Base-by-base conservation (phyloP, 2,888 invertebrate genomes). In the Cryptus armator region DNA sequence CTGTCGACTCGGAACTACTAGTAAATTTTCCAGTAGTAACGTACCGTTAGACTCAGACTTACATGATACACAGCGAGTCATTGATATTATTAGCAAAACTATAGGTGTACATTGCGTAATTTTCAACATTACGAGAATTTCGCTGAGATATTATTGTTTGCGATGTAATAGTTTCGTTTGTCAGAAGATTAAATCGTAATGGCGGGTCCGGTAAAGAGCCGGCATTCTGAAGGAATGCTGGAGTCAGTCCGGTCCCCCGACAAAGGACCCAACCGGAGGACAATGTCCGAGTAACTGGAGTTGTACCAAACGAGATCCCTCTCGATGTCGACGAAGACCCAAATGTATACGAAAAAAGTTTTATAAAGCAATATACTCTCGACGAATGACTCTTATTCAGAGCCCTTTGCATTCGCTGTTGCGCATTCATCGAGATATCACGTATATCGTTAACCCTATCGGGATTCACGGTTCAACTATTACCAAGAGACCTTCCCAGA, bases 41-140 rank as follows among this genome's bases (percentile, higher is more conserved):
- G 84, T 87, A 88, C 90, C 88, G 90, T 87, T 90, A 88, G 46
- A 75, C 67, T 84, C 71, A 68, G 84, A 90, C 89, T 90, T 89
- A 90, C 90, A 88, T 89, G 87, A 79, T 89, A 90, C 87, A 88
- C 74, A 89, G 81, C 87, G 68, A 79, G 88, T 67, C 81, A 81
- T 56, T 16, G 62, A 70, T 70, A 81, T 79, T 6, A 53, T 84
- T 81, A 84, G 68, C 48, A 66, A 32, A 53, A 48, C 29, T 29
- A 16, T 9, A 16, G 24, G 53, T 53, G 19, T 19, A 43, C 16
- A 62, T 7, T 46, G 16, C 2, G 32, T 64, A 59, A 59, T 59
- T 59, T 24, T 2, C 14, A 29, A 19, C 19, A 59, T 29, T 24
- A 19, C 29, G 29, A 14, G 14, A 19, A 24, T 24, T 2, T 24